Percentiles rank a stretch among this genome's conserved stretches.
These are phyloP conservation scores for Hucho hucho DNA, from an alignment of 2,113 vertebrate genomes.

Conservation along the genomic window DNA sequence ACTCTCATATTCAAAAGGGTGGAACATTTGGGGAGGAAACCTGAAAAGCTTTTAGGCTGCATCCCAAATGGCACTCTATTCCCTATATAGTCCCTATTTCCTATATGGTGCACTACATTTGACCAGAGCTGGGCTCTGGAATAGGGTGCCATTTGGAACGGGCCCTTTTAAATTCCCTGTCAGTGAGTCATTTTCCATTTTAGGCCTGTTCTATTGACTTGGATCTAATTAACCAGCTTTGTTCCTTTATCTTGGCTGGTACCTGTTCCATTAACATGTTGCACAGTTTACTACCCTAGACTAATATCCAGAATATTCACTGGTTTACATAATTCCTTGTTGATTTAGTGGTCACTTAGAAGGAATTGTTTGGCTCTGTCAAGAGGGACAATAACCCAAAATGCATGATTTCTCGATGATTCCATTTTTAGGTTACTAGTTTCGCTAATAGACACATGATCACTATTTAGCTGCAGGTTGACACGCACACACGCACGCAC, in stretches of 20 bases:
- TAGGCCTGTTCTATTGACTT: background rate
- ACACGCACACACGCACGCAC: background rate
- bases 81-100: no score
- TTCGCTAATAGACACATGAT: no score
- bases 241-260: slow-evolving; percentile 30
- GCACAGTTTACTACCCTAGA: slow-evolving; percentile 47
- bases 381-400: background rate
- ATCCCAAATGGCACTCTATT: no score
- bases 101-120: no score
- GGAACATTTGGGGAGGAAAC: slow-evolving; percentile 48
- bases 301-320: background rate
- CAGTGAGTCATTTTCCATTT: slow-evolving; percentile 57
- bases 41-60: slow-evolving; percentile 39
- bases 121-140: no score
- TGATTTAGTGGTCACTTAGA: background rate
- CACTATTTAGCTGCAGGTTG: no score
- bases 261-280: slow-evolving; percentile 45
- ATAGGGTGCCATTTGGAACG: no score
- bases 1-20: slow-evolving; percentile 24
- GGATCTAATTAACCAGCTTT: slow-evolving; percentile 28
- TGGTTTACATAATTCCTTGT: background rate
- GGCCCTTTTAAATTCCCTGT: slow-evolving; percentile 5
- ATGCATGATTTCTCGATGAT: no score
- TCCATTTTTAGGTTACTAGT: no score
- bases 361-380: background rate